Base-by-base conservation (phyloP, 2,888 invertebrate species). In the Dryocosmus kuriphilus region DNA sequence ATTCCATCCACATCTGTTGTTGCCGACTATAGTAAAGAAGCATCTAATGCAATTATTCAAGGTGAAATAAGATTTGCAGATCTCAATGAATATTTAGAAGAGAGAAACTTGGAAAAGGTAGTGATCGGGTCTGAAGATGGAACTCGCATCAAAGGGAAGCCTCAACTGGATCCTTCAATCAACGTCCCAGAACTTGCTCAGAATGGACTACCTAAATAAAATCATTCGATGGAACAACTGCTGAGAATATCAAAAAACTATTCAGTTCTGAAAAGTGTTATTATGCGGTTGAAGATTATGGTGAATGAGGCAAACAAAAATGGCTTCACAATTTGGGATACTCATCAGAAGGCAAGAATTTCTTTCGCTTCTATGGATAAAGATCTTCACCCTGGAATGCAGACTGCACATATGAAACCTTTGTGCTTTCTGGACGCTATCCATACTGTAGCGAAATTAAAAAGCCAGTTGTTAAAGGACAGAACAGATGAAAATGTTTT, bases 281-380 rank as follows among this genome's bases (percentile, higher is more conserved):
- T 35, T 32, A 62, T 19, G 62, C n/a, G 82, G 51, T 84, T 79
- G 81, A 35, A 77, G 19, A 79, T 62, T 41, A 79, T 82, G 38
- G 76, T 74, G 76, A 35, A 71, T 62, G 51, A 79, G 63, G 75
- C 76, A 19, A 55, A 27, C 22, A 62, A 77, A 71, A 75, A 30
- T 78, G 78, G 79, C 24, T 81, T 85, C 51, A 74, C n/a, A 27
- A 80, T 83, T 35, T 83, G 55, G 82, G 82, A 46, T 84, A 80
- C 61, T 81, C 79, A 19, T 78, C 81, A 11, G 82, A 84, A 74
- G 82, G n/a, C n/a, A n/a, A n/a, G n/a, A n/a, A n/a, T n/a, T n/a
- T n/a, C n/a, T n/a, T n/a, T n/a, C n/a, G n/a, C n/a, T n/a, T n/a
- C n/a, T n/a, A n/a, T n/a, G n/a, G n/a, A n/a, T n/a, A n/a, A n/a